Percentiles rank a stretch among this genome's conserved stretches.
These are phyloP conservation scores for Leguminivora glycinivorella DNA, from an alignment of 1,140 invertebrate genomes.

Conservation along the genomic window DNA sequence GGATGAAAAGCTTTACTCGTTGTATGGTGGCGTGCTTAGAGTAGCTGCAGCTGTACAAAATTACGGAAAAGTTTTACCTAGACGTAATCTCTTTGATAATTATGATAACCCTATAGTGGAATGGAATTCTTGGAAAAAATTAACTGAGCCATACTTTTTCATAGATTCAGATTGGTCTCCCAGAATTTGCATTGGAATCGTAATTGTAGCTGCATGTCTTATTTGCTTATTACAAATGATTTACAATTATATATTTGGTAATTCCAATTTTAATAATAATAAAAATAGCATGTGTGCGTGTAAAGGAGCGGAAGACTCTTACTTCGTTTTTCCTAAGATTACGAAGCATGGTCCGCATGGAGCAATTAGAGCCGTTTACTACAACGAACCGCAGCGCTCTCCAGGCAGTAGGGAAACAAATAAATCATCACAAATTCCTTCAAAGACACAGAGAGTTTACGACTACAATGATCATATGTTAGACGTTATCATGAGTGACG, in stretches of 20 bases:
- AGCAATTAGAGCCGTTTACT: conserved; percentile 34
- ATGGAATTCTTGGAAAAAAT: conserved; percentile 56
- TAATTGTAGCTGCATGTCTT: conserved; percentile 47
- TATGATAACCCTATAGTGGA: conserved; percentile 39
- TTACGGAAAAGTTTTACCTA: conserved; percentile 66
- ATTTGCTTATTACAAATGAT: conserved; percentile 61
- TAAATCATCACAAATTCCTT: conserved; percentile 47
- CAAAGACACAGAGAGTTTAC: conserved; percentile 54
- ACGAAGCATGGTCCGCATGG: not conserved
- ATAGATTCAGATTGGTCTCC: conserved; percentile 58
- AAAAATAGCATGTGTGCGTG: conserved; percentile 49
- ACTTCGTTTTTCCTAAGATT: not conserved
- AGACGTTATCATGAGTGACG: conserved; percentile 57
- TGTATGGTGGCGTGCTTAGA: conserved; percentile 80
- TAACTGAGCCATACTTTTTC: conserved; percentile 50
- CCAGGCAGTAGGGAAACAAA: conserved; percentile 38
- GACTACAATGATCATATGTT: conserved; percentile 65
- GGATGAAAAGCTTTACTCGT: conserved; percentile 81
- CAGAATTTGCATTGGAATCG: conserved; percentile 44
- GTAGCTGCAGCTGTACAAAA: conserved; percentile 79
- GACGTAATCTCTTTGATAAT: conserved; percentile 58
- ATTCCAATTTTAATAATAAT: too few relatives aligned
- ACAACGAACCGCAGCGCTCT: conserved; percentile 39
- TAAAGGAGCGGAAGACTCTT: not conserved
- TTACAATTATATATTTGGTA: conserved; percentile 55